Evolutionary conservation across 92 coral and sea anemone genomes (phyloP), one percentile per base, ranked within the genome.

Genomic region (Diadumene lineata): DNA sequence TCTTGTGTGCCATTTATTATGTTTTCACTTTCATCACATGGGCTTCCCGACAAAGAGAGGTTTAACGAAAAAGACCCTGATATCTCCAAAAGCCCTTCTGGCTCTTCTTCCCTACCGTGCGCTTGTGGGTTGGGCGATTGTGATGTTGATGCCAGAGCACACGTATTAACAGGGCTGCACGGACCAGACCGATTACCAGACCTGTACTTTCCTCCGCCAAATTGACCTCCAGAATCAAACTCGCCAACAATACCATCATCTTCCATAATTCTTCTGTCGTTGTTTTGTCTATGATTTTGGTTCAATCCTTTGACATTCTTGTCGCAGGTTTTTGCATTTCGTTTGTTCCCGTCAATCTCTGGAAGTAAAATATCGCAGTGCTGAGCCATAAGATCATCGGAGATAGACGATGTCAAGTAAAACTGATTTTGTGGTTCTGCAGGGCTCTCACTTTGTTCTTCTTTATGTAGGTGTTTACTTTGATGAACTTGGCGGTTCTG

Each of bases 21-120:
- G 22, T 28, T 51, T 7, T 30, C 44, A n/a, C 7, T 15, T 13
- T 87, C 92, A 43, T 83, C 85, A 15, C 60, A 85, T 50, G 83
- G 83, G 44, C 84, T 97, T 43, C 85, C 93, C 27, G 90, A 89
- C 19, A 86, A 73, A 9, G 97, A 91, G 19, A 91, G 77, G 48
- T 71, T 79, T 64, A 91, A 79, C 51, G 88, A 88, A 84, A 91
- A 91, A 28, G 97, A 88, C 38, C 82, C 82, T 19, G 82, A 43
- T 46, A 51, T 34, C 21, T 76, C 79, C 19, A 80, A 31, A 11
- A 21, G 21, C 46, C 38, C 50, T 17, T 34, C 51, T 16, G n/a
- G 44, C 1, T 56, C n/a, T 19, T 21, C 21, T 53, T 60, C 69
- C n/a, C n/a, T n/a, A 25, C 31, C 32, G 18, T 9, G 31, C 25